Percentiles rank a stretch among this genome's conserved stretches.
Evolutionary conservation across 2,113 vertebrate genomes (phyloP).

Genomic region (Globicephala melas): DNA sequence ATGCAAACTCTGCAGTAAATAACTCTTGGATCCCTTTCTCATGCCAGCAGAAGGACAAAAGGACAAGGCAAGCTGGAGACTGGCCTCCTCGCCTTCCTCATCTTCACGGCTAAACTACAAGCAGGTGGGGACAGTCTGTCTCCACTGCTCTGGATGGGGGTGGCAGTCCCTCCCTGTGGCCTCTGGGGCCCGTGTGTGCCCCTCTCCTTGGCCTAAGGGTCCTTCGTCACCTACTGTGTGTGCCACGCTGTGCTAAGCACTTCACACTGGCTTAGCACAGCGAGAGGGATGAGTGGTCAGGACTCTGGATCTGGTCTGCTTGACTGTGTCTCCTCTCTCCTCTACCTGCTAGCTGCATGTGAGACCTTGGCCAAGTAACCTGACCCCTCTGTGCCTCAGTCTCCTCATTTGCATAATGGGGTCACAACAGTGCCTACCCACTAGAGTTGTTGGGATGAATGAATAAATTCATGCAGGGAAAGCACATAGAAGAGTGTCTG

Average conservation of each 20-base stretch:
- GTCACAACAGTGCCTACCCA: not conserved
- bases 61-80: not conserved
- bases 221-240: not conserved
- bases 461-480: not conserved
- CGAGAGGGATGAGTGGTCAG: not conserved
- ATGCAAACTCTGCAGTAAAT: conserved; percentile 56
- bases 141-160: not conserved
- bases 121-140: not conserved
- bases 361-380: not conserved
- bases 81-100: not conserved
- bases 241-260: not conserved
- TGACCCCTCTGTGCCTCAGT: not conserved
- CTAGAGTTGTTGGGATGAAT: not conserved
- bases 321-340: not conserved
- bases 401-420: not conserved
- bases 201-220: not conserved
- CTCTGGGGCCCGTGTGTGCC: not conserved
- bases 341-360: not conserved
- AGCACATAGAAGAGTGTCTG: not conserved
- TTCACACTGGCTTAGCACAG: accelerated
- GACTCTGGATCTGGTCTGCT: not conserved
- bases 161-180: not conserved
- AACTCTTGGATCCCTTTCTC: conserved; percentile 42
- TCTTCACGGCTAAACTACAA: accelerated
- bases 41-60: conserved; percentile 33